Percentiles rank a stretch among this genome's conserved stretches.
These are phyloP conservation scores for Hirundichthys speculiger DNA, from an alignment of 2,113 vertebrate species.

Conservation along the genomic window DNA sequence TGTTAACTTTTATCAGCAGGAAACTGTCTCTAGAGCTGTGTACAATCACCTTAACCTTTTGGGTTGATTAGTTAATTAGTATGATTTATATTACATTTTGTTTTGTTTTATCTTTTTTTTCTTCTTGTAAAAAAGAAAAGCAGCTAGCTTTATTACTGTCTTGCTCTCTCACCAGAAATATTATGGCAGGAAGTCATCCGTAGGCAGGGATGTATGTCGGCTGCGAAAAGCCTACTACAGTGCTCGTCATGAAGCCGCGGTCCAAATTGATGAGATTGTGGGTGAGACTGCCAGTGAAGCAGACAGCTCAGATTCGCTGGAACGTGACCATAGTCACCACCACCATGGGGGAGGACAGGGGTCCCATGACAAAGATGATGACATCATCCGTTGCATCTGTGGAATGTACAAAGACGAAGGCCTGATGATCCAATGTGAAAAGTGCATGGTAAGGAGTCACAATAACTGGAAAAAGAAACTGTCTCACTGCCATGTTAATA, in stretches of 20 bases:
- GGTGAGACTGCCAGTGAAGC: constrained; percentile 96
- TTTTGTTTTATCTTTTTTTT: neutral
- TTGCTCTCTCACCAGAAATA: constrained; percentile 86
- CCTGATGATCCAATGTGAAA: constrained; percentile 99
- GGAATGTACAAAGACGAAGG: constrained; percentile 98
- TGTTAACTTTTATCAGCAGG: constrained; percentile 14
- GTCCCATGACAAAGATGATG: constrained; percentile 87
- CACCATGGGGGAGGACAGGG: constrained; percentile 77
- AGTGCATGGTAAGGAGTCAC: constrained; percentile 91
- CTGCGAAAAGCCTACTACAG: constrained; percentile 95
- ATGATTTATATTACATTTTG: no score
- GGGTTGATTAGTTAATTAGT: no score
- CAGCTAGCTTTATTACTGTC: neutral
- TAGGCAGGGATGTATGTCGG: constrained; percentile 92
- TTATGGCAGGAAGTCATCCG: constrained; percentile 93
- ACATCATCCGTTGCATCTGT: constrained; percentile 97
- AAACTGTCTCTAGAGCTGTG: neutral
- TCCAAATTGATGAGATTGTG: constrained; percentile 97
- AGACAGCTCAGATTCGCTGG: constrained; percentile 93
- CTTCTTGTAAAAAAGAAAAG: neutral
- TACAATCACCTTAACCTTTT: no score
- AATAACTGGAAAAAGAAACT: neutral
- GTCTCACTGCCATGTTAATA: neutral
- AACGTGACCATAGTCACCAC: constrained; percentile 77
- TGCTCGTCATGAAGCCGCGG: constrained; percentile 91